A percentile compares a stretch with the other conserved stretches of the same genome.
Conservation (phyloP, 2,797 vertebrate species). For the Neomorphus geoffroyi region DNA sequence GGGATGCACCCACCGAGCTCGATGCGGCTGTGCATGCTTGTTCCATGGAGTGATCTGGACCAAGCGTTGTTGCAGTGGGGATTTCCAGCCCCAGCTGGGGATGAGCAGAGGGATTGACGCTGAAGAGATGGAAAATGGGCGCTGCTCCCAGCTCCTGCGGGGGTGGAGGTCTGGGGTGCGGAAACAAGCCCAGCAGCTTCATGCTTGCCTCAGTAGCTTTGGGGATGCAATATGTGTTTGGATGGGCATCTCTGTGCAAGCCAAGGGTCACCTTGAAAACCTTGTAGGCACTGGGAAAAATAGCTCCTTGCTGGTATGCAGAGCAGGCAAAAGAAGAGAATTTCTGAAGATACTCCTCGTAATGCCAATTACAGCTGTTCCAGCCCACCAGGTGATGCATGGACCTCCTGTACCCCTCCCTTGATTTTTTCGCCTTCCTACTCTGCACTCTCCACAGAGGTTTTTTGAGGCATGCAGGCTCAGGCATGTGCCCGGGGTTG, state of each 20-base stretch:
- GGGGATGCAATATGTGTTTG: accelerated
- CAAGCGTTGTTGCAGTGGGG: background rate
- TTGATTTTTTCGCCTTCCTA: background rate
- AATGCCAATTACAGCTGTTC: background rate
- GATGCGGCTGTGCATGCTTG: background rate
- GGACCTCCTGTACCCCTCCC: background rate
- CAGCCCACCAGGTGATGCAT: background rate
- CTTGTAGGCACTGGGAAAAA: background rate
- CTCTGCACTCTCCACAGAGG: accelerated
- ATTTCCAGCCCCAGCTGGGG: background rate
- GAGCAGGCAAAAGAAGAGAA: background rate
- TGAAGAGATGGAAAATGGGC: background rate
- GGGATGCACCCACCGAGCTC: accelerated
- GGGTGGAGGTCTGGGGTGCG: background rate
- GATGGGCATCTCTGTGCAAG: background rate
- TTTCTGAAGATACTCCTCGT: background rate
- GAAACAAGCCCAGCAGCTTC: background rate
- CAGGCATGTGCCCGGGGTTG: background rate
- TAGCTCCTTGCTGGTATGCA: background rate
- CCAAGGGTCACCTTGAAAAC: background rate
- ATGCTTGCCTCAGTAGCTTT: background rate
- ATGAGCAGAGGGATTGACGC: background rate
- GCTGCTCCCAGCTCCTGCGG: background rate
- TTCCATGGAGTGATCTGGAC: background rate
- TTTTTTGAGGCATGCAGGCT: background rate